Percentiles rank a stretch among this genome's conserved stretches.
Evolutionary conservation across 2,113 vertebrate species (phyloP).

Genomic region (Pteruthius melanotis): DNA sequence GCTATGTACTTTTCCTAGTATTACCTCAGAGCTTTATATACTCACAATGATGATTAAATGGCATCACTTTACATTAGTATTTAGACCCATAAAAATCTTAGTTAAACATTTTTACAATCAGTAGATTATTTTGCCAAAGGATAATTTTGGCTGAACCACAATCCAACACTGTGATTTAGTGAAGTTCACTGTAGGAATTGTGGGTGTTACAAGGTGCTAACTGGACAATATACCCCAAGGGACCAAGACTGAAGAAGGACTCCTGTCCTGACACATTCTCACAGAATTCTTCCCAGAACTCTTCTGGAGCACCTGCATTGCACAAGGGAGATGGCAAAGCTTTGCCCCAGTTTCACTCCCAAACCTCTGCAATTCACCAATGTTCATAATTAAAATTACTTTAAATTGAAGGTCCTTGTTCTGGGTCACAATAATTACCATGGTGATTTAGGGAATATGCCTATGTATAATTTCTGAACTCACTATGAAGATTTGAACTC

Average conservation of each 20-base stretch:
- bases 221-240: neutral
- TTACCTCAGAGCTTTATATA: neutral
- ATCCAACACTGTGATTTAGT: neutral
- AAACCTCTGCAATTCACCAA: neutral
- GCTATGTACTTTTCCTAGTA: neutral
- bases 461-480: neutral
- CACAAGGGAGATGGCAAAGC: neutral
- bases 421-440: conserved; percentile 48
- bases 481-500: neutral
- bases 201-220: neutral
- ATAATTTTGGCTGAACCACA: neutral
- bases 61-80: fast-evolving
- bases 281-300: neutral
- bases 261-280: neutral
- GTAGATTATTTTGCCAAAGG: neutral
- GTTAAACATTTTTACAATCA: neutral
- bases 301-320: neutral
- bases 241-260: neutral
- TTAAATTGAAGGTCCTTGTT: conserved; percentile 1
- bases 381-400: conserved; percentile 11
- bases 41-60: neutral
- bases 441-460: conserved; percentile 44
- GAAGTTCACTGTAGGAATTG: neutral
- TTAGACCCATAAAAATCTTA: neutral
- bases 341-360: conserved; percentile 13